phyloP scores from a whole-genome alignment of 2,888 invertebrate species.

The Tachina lurida region DNA sequence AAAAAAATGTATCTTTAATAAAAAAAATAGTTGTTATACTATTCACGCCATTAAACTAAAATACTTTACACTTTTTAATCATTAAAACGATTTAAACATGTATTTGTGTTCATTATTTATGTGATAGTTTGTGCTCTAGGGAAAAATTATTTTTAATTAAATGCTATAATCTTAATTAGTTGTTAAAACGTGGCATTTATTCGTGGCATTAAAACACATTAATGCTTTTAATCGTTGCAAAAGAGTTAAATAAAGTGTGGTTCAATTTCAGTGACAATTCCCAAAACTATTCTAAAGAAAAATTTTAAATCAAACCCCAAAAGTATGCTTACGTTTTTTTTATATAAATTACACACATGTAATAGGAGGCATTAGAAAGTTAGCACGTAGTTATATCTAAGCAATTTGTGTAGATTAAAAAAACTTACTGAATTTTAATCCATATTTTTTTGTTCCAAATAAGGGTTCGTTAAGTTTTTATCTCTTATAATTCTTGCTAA shows the following conservation, averaged over 20 bases:
- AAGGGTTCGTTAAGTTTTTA: no score
- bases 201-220: not conserved
- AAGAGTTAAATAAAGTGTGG: not conserved
- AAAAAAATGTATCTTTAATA: not conserved
- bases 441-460: no score
- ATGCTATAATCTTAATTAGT: slow-evolving; percentile 52
- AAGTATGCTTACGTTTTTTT: slow-evolving; percentile 44
- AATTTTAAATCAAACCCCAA: slow-evolving; percentile 26
- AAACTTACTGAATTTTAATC: no score
- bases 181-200: slow-evolving; percentile 38
- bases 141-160: slow-evolving; percentile 51
- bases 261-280: slow-evolving; percentile 10
- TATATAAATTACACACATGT: not conserved
- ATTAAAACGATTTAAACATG: not conserved
- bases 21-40: not conserved
- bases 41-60: not conserved
- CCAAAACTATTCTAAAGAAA: not conserved
- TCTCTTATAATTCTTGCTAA: no score
- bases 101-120: not conserved
- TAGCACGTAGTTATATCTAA: no score
- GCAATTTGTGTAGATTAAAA: no score
- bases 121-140: slow-evolving; percentile 1
- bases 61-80: not conserved
- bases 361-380: no score
- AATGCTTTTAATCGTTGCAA: not conserved